Base-by-base conservation (phyloP, 2,797 vertebrate species). In the Myotis myotis region DNA sequence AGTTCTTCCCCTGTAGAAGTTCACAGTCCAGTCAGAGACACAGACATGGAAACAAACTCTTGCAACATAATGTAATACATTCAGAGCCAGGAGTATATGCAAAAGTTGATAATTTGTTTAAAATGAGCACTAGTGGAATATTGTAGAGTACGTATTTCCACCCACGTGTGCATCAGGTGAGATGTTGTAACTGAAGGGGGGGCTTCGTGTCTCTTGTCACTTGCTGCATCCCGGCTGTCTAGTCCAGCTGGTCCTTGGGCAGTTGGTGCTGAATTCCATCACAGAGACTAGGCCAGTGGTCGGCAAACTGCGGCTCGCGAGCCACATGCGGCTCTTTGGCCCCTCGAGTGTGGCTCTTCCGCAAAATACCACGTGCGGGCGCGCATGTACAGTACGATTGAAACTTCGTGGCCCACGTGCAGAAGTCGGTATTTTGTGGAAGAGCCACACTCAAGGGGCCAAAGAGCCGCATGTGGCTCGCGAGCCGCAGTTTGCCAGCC, bases 41-140 rank as follows among this genome's bases (percentile, higher is more conserved):
- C 30, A 41, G 49, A 76, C 7, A 4, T 10, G 4, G 53, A 53
- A 66, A 36, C n/a, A 72, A 79, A 53, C 1, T 33, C 17, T 74
- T 64, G 57, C 17, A 68, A 12, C 95, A 93, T 94, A 96, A 95
- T 84, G 28, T 78, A 92, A 88, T 94, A 90, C 94, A 86, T 96
- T 86, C 83, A 96, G 95, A 92, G 89, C 53, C 0, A 91, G 49
- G 95, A 91, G 87, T 11, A 2, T 11, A 20, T 16, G 30, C 36
- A 11, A 36, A 92, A 25, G 8, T n/a, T 1, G 33, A 6, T 22
- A 20, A 28, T 10, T 53, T 60, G 66, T 79, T 74, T 30, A 19
- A 72, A 55, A 7, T 49, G 19, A 66, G 9, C 36, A 0, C 47
- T 28, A 19, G 49, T 23, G n/a, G 60, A n/a, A 3, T n/a, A 8